A percentile compares a stretch with the other conserved stretches of the same genome.
phyloP scores from a whole-genome alignment of 2,797 vertebrate genomes.

The Cynodonichthys magdalenae region DNA sequence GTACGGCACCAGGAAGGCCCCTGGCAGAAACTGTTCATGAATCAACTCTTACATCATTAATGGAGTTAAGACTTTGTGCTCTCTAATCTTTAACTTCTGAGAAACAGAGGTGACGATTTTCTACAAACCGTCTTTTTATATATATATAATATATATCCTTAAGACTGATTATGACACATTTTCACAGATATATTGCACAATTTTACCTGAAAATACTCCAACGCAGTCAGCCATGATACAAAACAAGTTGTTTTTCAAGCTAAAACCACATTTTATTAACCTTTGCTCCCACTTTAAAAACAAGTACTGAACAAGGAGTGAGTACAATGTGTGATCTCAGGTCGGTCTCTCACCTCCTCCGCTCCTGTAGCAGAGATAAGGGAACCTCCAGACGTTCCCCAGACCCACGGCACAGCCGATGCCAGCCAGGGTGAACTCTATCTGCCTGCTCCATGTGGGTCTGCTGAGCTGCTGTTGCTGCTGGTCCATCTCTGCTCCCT shows the following conservation, averaged over 20 bases:
- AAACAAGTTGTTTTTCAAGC: background rate
- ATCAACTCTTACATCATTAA: background rate
- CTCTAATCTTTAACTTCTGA: conserved; percentile 28
- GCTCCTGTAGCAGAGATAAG: conserved; percentile 83
- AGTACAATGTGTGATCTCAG: background rate
- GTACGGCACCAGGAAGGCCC: conserved; percentile 83
- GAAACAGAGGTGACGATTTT: background rate
- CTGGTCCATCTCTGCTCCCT: conserved; percentile 54
- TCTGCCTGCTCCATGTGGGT: conserved; percentile 81
- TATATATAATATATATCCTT: no score
- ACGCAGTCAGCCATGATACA: background rate
- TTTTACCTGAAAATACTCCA: no score
- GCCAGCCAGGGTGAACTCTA: conserved; percentile 83
- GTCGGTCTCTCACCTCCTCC: conserved; percentile 79
- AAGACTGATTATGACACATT: background rate
- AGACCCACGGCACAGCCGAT: conserved; percentile 82
- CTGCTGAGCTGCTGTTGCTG: conserved; percentile 53
- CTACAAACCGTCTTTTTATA: background rate
- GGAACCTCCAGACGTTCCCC: conserved; percentile 84
- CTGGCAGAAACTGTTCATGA: conserved; percentile 44
- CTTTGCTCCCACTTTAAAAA: conserved; percentile 8
- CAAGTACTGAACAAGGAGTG: no score
- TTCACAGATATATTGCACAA: background rate
- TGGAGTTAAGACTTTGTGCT: background rate
- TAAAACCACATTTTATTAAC: conserved; percentile 2